These are phyloP conservation scores for Sphyrna mokarran DNA, from an alignment of 2,113 vertebrate species.

Conservation along the genomic window DNA sequence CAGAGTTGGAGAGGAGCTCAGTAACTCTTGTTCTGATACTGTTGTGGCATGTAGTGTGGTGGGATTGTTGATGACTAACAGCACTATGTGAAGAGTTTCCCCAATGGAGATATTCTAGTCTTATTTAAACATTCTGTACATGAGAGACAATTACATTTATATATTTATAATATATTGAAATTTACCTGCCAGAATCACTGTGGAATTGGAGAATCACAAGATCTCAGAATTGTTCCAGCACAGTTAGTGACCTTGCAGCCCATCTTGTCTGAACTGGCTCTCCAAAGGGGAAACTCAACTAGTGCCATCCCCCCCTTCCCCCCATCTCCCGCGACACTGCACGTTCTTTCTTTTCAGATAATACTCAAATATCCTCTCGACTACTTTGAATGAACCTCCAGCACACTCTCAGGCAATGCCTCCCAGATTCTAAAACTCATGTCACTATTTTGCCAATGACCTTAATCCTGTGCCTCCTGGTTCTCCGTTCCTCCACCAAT, in stretches of 20 bases:
- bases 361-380: no score
- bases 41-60: background rate
- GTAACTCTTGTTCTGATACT: background rate
- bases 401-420: no score
- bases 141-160: background rate
- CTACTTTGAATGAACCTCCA: no score
- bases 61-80: conserved; percentile 1
- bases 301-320: background rate
- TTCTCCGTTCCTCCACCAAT: no score
- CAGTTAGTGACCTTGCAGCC: background rate
- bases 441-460: no score
- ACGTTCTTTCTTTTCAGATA: no score
- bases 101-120: background rate
- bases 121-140: background rate
- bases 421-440: no score
- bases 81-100: background rate
- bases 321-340: no score
- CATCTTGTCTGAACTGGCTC: background rate
- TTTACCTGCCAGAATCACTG: background rate
- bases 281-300: background rate
- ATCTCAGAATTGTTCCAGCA: background rate
- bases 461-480: no score
- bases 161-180: background rate
- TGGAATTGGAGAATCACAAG: background rate
- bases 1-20: background rate